Conservation (phyloP, 2,888 invertebrate species). For the Bugula neritina region DNA sequence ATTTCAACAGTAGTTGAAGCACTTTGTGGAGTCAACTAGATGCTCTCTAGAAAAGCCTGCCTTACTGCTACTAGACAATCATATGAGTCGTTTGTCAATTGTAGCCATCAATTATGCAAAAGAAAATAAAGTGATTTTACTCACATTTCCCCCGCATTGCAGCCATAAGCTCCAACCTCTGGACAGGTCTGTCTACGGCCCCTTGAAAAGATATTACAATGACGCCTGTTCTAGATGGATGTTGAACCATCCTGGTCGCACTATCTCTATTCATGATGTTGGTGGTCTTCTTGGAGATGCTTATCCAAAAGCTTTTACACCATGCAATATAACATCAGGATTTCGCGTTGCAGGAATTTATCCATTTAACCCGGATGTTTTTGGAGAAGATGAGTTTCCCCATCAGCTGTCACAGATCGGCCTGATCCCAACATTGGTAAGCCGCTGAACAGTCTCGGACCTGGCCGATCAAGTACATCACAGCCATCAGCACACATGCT, state of each 20-base stretch:
- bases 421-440: too few relatives aligned
- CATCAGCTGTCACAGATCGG: background rate
- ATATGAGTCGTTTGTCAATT: background rate
- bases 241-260: conserved; percentile 19
- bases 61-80: background rate
- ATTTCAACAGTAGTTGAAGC: background rate
- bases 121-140: conserved; percentile 22
- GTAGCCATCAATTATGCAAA: background rate
- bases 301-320: conserved; percentile 4
- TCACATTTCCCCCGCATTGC: conserved; percentile 28
- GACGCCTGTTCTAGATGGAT: conserved; percentile 10
- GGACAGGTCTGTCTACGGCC: conserved; percentile 13
- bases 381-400: background rate
- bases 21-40: background rate
- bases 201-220: conserved; percentile 24
- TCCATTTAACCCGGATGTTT: conserved; percentile 25
- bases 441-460: too few relatives aligned
- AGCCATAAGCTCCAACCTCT: too few relatives aligned
- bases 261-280: conserved; percentile 1
- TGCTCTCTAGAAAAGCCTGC: background rate
- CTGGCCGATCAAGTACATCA: too few relatives aligned
- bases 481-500: too few relatives aligned
- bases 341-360: conserved; percentile 16
- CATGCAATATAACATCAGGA: conserved; percentile 5
- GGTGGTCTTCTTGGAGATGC: conserved; percentile 11